Evolutionary conservation across 2,888 invertebrate genomes (phyloP), one percentile per base, ranked within the genome.

Genomic region (Nomada hirtipes): DNA sequence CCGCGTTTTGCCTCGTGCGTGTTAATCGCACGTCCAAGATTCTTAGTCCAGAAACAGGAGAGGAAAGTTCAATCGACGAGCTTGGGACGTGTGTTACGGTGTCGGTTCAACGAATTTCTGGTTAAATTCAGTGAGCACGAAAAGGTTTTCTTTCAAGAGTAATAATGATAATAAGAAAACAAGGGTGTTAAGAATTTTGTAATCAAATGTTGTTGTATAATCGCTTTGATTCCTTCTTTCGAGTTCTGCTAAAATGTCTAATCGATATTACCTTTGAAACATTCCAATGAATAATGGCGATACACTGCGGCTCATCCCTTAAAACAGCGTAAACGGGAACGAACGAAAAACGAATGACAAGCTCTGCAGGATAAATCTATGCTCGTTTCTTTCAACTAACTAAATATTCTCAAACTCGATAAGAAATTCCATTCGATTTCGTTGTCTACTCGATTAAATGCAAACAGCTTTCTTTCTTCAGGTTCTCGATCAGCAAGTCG

Each of bases 401-500:
- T 7, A 18, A 53, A 53, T n/a, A n/a, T 53, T 53, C n/a, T 4
- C 20, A 36, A 44, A 11, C 15, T n/a, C 20, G 15, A 52, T 50
- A 64, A 76, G 15, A n/a, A 69, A 73, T 79, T 74, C 65, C 65
- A n/a, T 53, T 53, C 63, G 61, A 84, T 86, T 76, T 74, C 36
- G 65, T 70, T 67, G 57, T 64, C 36, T 63, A 67, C 69, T 23
- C 20, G 11, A 53, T 26, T 18, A 67, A 67, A 50, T 26, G 59
- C 50, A 65, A 64, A 57, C 59, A 76, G 75, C 67, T 74, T 68
- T 79, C 83, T 36, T 36, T 36, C 36, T 36, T 76, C 76, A 78
- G 74, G 79, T 83, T 83, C 75, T 76, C 79, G 71, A 83, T 86
- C 85, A 72, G 65, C 71, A 60, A 63, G 79, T 77, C 67, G 23